These are phyloP conservation scores for Melanotaenia parkinsoni DNA, from an alignment of 2,797 vertebrate species.

Conservation along the genomic window DNA sequence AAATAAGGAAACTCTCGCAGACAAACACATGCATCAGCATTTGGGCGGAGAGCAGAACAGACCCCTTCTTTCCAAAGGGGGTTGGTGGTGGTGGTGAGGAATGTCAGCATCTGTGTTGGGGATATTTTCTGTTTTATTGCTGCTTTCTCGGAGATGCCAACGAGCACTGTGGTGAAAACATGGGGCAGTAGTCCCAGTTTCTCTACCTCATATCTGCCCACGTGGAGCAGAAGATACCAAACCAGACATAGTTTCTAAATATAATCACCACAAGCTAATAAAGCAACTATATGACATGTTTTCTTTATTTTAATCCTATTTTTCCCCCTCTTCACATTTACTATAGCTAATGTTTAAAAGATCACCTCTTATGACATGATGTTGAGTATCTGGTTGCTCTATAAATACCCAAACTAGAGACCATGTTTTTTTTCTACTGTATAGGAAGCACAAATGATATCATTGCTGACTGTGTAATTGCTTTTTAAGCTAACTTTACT, in stretches of 20 bases:
- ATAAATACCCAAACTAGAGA: conserved; percentile 57
- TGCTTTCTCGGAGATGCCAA: conserved; percentile 70
- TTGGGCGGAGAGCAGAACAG: conserved; percentile 42
- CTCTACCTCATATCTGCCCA: conserved; percentile 55
- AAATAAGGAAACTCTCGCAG: conserved; percentile 58
- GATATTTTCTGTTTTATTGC: conserved; percentile 69
- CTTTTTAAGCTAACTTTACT: conserved; percentile 33
- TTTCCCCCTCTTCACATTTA: conserved; percentile 35
- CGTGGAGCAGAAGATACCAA: conserved; percentile 43
- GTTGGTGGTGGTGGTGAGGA: conserved; percentile 50
- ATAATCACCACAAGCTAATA: conserved; percentile 44
- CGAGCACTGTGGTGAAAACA: conserved; percentile 56
- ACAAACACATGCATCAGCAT: conserved; percentile 45
- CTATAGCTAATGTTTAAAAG: conserved; percentile 33
- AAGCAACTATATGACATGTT: conserved; percentile 31
- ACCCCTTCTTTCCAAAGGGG: conserved; percentile 33
- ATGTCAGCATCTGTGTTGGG: conserved; percentile 66
- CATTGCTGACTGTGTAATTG: conserved; percentile 44
- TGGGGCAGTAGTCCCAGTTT: conserved; percentile 40
- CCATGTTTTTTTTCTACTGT: conserved; percentile 29
- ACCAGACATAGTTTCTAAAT: conserved; percentile 53
- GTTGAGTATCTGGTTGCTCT: conserved; percentile 50
- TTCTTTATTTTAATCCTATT: conserved; percentile 13
- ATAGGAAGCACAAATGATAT: conserved; percentile 31
- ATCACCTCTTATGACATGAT: conserved; percentile 41